phyloP scores from a whole-genome alignment of 2,797 vertebrate genomes.

The Nasua narica region DNA sequence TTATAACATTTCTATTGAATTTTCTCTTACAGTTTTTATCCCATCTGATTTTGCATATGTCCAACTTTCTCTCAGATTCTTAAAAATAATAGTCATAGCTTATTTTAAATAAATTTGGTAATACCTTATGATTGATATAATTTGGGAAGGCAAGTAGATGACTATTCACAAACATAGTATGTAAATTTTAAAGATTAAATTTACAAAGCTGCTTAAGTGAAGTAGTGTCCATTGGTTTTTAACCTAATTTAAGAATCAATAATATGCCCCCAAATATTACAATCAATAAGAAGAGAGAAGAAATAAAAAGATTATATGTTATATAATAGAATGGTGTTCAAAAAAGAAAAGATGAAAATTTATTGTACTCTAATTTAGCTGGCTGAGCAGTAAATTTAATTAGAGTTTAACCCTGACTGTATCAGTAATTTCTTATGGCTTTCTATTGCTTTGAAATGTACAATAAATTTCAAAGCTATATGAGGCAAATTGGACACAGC shows the following conservation, averaged over 20 bases:
- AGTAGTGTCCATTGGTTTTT: neutral
- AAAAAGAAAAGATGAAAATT: neutral
- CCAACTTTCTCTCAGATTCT: neutral
- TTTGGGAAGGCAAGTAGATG: neutral
- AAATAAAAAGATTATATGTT: neutral
- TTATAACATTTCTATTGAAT: neutral
- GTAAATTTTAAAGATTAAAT: neutral
- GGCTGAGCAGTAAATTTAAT: neutral
- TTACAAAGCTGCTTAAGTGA: neutral
- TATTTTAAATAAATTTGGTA: neutral
- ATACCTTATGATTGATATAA: neutral
- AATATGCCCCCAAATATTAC: neutral
- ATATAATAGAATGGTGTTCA: neutral
- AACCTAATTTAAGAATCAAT: slow-evolving; percentile 17
- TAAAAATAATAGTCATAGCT: neutral
- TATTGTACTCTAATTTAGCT: neutral
- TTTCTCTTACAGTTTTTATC: neutral
- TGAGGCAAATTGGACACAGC: neutral
- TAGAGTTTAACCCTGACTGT: neutral
- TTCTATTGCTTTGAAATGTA: neutral
- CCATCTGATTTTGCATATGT: neutral
- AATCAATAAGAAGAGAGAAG: neutral
- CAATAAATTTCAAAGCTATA: neutral
- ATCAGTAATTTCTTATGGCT: neutral
- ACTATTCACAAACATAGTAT: neutral